These are phyloP conservation scores for Acanthosepion pharaonis DNA, from an alignment of 2,888 invertebrate species.

Conservation along the genomic window DNA sequence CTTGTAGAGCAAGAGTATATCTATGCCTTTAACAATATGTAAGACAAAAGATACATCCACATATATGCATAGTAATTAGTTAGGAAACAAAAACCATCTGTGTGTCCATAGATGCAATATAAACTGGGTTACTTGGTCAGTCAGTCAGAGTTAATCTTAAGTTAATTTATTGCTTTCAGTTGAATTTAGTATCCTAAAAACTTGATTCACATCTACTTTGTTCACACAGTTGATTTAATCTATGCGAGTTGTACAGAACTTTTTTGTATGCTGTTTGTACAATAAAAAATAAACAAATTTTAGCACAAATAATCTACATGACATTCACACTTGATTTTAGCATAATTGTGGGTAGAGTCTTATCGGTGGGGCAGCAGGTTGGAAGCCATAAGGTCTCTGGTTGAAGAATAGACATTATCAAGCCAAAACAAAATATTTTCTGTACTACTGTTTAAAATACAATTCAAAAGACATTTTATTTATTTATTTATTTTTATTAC, in stretches of 20 bases:
- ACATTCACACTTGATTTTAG: too few species aligned
- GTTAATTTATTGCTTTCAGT: background rate
- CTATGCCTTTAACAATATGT: background rate
- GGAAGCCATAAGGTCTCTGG: too few species aligned
- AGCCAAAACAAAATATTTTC: too few species aligned
- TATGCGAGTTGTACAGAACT: background rate
- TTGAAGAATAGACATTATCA: too few species aligned
- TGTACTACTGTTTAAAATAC: too few species aligned
- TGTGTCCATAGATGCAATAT: background rate
- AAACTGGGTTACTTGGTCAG: constrained; percentile 9
- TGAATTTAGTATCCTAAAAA: background rate
- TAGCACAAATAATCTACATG: too few species aligned
- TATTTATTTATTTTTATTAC: too few species aligned
- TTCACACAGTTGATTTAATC: background rate
- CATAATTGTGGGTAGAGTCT: too few species aligned
- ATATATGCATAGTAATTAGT: background rate
- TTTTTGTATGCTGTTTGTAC: background rate
- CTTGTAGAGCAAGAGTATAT: background rate
- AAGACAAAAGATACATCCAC: background rate
- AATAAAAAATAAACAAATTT: too few species aligned
- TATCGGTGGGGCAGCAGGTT: too few species aligned
- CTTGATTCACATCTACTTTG: background rate
- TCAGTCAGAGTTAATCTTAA: background rate
- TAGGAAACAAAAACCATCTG: background rate
- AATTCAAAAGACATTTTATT: too few species aligned